Percentiles rank a stretch among this genome's conserved stretches.
Conservation (phyloP, 2,113 vertebrate species). For the Cyprinus carpio region DNA sequence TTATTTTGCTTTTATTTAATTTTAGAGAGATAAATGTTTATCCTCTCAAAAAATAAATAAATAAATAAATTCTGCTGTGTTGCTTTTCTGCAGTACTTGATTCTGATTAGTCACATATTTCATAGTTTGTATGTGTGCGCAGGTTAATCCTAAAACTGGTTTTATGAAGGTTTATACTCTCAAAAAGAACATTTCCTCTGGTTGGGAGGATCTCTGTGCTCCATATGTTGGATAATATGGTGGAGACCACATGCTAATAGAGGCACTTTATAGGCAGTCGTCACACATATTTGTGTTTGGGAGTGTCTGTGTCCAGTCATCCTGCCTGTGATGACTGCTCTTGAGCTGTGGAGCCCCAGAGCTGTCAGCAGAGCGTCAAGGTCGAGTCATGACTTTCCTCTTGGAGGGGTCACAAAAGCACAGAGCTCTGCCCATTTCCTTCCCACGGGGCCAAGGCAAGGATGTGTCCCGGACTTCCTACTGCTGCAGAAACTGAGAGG, state of each 20-base stretch:
- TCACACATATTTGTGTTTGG: conserved; percentile 32
- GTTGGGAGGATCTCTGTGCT: not conserved
- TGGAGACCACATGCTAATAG: conserved; percentile 23
- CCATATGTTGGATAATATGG: conserved; percentile 22
- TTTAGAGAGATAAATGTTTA: too few relatives aligned
- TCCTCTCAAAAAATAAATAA: too few relatives aligned
- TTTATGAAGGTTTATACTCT: conserved; percentile 27
- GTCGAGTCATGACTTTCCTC: conserved; percentile 71
- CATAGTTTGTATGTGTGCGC: too few relatives aligned
- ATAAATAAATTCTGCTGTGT: too few relatives aligned
- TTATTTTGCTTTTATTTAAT: too few relatives aligned
- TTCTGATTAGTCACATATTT: too few relatives aligned
- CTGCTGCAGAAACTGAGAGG: conserved; percentile 72
- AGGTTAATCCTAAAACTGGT: too few relatives aligned
- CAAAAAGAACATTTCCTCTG: conserved; percentile 29
- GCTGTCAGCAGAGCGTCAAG: conserved; percentile 73
- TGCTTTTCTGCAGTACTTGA: too few relatives aligned
- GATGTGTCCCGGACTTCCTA: conserved; percentile 75
- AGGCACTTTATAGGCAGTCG: not conserved
- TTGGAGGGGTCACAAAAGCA: conserved; percentile 70
- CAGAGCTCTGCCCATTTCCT: conserved; percentile 71
- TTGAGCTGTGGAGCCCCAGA: conserved; percentile 59
- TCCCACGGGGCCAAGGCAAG: conserved; percentile 72
- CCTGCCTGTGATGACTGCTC: conserved; percentile 21
- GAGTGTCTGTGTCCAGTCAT: conserved; percentile 29